Evolutionary conservation across 2,113 vertebrate species (phyloP).

Genomic region (Brienomyrus brachyistius): DNA sequence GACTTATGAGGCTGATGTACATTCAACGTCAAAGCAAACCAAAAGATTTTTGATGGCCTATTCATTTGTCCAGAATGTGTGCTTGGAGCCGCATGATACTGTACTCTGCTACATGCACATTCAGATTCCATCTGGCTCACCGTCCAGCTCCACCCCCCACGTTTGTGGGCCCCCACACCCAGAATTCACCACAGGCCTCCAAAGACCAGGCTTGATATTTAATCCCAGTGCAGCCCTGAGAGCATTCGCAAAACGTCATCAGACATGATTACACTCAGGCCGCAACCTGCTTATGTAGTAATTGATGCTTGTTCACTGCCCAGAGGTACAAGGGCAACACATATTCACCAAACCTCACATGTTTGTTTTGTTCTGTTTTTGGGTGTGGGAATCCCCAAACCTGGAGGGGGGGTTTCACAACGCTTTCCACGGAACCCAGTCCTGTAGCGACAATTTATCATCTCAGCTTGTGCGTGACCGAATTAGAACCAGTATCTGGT

Average conservation of each 20-base stretch:
- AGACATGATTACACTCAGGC: not conserved
- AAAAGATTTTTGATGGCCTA: not conserved
- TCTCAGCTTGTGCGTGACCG: not conserved
- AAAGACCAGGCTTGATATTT: not conserved
- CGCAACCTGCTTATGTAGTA: not conserved
- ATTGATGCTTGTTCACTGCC: not conserved
- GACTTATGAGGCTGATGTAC: not conserved
- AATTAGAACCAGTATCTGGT: not conserved
- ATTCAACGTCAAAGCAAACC: not conserved
- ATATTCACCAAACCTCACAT: not conserved
- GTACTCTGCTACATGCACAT: not conserved
- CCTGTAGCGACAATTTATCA: not conserved
- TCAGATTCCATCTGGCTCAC: not conserved
- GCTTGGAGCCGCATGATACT: not conserved
- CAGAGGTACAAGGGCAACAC: not conserved
- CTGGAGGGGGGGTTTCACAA: not conserved
- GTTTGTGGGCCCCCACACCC: not conserved
- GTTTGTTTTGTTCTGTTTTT: not conserved
- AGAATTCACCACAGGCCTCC: not conserved
- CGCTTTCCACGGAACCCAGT: not conserved
- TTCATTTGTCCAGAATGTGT: not conserved
- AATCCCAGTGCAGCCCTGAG: not conserved
- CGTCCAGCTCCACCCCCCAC: not conserved
- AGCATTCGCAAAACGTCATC: not conserved
- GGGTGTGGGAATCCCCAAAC: not conserved